Evolutionary conservation across 2,888 invertebrate species (phyloP), one percentile per base, ranked within the genome.

Genomic region (Griposia aprilina): DNA sequence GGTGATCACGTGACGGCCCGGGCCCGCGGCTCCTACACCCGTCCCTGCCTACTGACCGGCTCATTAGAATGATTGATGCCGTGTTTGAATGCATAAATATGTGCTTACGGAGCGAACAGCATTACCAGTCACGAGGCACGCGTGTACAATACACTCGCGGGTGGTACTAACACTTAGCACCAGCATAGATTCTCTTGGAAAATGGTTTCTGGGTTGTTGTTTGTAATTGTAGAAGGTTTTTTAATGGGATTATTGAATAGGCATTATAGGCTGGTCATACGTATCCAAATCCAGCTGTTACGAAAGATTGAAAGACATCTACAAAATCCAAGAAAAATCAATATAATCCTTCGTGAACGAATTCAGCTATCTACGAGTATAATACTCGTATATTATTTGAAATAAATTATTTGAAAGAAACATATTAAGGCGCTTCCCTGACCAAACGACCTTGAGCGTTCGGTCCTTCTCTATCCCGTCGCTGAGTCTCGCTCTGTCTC

Each of bases 61-160:
- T 96, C 95, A 96, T 96, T 96, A 96, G 94, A 94, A 96, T 97
- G 96, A 97, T 96, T 95, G 96, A 97, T 96, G 94, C 93, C 90
- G 91, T 94, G 94, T 95, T 95, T 94, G 95, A 93, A 94, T 94
- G 94, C 92, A 94, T 95, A 95, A 95, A 94, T 95, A 94, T 94
- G 92, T 91, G 93, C 92, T 93, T 90, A 93, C 88, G 89, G 91
- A 91, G 88, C 89, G 86, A 74, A 79, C 82, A 79, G 88, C 90
- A 91, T 92, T 90, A 90, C 91, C 84, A 88, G 94, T 94, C 95
- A 95, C 94, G 95, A 94, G 93, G 86, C 78, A 90, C 89, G 92
- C 92, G 92, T 92, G 90, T 91, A 92, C 91, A 92, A 89, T 87
- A 86, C 87, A 79, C 79, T 78, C 65, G 73, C 76, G 87, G 87